Conservation (phyloP, 2,888 invertebrate species). For the Chrysina gloriosa region DNA sequence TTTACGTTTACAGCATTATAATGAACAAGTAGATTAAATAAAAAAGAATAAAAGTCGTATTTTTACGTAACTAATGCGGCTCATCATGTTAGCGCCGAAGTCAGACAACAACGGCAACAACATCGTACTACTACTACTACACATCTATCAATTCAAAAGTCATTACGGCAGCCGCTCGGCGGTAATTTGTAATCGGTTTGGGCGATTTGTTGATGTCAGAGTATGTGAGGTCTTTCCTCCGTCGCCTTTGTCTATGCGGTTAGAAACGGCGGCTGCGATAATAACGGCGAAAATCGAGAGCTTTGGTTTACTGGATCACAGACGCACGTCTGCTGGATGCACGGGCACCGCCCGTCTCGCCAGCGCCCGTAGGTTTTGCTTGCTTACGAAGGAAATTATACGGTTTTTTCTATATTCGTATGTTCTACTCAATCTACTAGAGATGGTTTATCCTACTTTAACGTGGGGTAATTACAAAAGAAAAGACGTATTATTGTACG, state of each 20-base stretch:
- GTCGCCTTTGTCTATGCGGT: constrained; percentile 42
- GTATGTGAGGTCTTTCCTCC: constrained; percentile 45
- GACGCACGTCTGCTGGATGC: neutral
- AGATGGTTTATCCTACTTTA: neutral
- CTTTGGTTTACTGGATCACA: constrained; percentile 42
- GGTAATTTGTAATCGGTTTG: constrained; percentile 50
- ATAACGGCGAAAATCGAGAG: constrained; percentile 43
- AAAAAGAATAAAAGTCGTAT: too few relatives aligned
- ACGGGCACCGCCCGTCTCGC: neutral
- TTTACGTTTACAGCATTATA: too few relatives aligned
- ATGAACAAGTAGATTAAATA: too few relatives aligned
- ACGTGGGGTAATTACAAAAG: neutral
- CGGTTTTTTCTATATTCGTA: neutral
- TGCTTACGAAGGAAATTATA: constrained; percentile 5
- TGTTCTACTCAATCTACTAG: neutral
- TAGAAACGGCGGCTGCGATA: constrained; percentile 2
- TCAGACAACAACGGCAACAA: neutral
- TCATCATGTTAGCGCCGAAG: too few relatives aligned
- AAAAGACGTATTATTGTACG: neutral
- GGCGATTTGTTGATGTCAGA: constrained; percentile 50
- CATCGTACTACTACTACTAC: neutral
- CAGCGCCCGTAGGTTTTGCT: neutral
- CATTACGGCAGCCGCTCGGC: constrained; percentile 46
- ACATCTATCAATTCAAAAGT: constrained; percentile 50
- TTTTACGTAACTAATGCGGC: too few relatives aligned